Evolutionary conservation across 2,113 vertebrate species (phyloP).

Genomic region (Meleagris gallopavo): DNA sequence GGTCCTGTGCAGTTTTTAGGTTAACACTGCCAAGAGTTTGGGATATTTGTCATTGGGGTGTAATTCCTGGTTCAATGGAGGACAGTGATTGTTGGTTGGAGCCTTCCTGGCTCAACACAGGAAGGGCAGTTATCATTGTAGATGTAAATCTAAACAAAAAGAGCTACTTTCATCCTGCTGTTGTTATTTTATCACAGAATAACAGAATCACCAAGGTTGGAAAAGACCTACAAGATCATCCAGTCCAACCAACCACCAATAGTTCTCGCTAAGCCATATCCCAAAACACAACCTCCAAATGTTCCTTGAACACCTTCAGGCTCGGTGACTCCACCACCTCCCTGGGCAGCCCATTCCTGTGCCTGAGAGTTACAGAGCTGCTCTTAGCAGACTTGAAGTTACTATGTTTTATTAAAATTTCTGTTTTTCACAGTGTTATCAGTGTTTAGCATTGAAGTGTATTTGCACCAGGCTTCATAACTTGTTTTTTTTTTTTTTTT

Average conservation of each 20-base stretch:
- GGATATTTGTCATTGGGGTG: neutral
- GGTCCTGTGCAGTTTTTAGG: neutral
- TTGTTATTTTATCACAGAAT: neutral
- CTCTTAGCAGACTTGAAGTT: neutral
- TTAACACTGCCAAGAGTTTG: neutral
- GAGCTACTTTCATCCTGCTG: neutral
- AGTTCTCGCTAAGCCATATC: no score
- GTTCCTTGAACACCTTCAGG: no score
- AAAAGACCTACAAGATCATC: no score
- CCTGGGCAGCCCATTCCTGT: no score
- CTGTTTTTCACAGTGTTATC: neutral
- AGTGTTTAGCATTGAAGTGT: neutral
- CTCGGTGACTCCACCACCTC: no score
- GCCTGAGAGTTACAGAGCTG: neutral
- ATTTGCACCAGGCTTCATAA: slow-evolving; percentile 21
- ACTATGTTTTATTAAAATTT: neutral
- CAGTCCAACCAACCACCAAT: no score
- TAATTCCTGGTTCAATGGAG: neutral
- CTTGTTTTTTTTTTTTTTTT: neutral
- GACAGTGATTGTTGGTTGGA: no score
- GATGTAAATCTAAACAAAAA: neutral
- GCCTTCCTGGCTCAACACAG: no score
- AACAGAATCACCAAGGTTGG: no score
- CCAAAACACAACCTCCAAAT: no score
- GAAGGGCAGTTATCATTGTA: neutral